Conservation (phyloP, 64 coral and sea anemone species). For the Stylophora pistillata region DNA sequence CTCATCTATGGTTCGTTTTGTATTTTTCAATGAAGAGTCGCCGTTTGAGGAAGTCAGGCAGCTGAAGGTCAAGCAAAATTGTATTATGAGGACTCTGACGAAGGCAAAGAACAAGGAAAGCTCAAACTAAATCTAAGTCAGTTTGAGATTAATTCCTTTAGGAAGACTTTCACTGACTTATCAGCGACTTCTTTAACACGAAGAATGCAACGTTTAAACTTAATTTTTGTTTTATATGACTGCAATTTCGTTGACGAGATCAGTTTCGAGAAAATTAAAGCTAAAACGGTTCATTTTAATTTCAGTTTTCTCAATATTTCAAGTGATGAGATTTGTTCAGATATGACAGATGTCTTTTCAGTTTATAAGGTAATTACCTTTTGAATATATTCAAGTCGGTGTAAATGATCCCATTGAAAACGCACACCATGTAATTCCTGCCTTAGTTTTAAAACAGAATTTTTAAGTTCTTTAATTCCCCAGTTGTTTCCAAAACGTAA, state of each 20-base stretch:
- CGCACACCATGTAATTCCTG: slow-evolving; percentile 5
- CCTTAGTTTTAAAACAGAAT: background rate
- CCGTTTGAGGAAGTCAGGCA: no score
- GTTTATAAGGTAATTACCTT: background rate
- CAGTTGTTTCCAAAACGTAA: background rate
- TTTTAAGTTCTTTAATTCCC: background rate
- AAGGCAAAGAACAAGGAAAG: no score
- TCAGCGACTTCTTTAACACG: no score
- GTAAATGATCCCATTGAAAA: background rate
- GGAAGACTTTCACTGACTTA: no score
- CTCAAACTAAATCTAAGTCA: no score
- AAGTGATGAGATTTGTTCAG: background rate
- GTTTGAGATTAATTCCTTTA: no score
- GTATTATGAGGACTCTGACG: no score
- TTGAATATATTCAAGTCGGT: slow-evolving; percentile 2
- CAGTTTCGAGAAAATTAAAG: background rate
- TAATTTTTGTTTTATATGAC: no score
- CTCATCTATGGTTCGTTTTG: no score
- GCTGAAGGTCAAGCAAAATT: no score
- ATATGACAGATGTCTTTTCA: background rate
- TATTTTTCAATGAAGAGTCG: no score
- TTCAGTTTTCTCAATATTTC: background rate
- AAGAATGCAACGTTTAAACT: background rate
- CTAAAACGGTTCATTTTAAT: background rate
- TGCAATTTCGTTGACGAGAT: no score